Conservation (phyloP, 2,888 invertebrate genomes). For the Agrilus cyanescens region DNA sequence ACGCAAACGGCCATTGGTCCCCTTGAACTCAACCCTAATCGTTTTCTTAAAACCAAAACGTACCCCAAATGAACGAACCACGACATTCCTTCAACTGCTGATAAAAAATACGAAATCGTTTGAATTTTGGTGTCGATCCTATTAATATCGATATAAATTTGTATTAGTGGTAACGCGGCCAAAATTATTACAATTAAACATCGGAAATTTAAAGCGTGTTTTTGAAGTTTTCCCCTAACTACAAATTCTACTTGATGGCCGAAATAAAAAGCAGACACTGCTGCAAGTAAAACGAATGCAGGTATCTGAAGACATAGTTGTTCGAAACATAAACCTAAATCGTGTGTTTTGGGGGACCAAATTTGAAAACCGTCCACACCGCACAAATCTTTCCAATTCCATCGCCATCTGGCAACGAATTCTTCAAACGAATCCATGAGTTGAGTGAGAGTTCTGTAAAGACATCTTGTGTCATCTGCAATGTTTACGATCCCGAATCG, state of each 20-base stretch:
- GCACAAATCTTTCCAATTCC: slow-evolving; percentile 69
- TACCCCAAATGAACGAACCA: slow-evolving; percentile 78
- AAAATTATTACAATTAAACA: slow-evolving; percentile 51
- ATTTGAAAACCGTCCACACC: slow-evolving; percentile 58
- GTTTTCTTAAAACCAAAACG: slow-evolving; percentile 52
- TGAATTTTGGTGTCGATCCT: slow-evolving; percentile 38
- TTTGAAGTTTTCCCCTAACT: slow-evolving; percentile 49
- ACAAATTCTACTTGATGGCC: slow-evolving; percentile 55
- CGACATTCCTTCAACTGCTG: slow-evolving; percentile 57
- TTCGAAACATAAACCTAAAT: slow-evolving; percentile 78
- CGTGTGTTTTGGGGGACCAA: slow-evolving; percentile 57
- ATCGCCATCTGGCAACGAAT: slow-evolving; percentile 27
- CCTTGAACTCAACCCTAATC: slow-evolving; percentile 53
- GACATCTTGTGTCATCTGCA: not conserved
- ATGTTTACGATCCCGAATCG: not conserved
- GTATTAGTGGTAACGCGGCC: slow-evolving; percentile 53
- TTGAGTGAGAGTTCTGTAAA: not conserved
- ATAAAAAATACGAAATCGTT: slow-evolving; percentile 59
- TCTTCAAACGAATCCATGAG: not conserved
- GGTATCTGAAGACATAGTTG: slow-evolving; percentile 70
- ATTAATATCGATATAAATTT: slow-evolving; percentile 52
- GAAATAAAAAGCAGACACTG: slow-evolving; percentile 69
- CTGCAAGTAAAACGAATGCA: slow-evolving; percentile 56
- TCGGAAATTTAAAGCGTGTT: slow-evolving; percentile 52
- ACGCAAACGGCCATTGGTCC: slow-evolving; percentile 61